Percentiles rank a stretch among this genome's conserved stretches.
Conservation (phyloP, 2,113 vertebrate species). For the Reinhardtius hippoglossoides region DNA sequence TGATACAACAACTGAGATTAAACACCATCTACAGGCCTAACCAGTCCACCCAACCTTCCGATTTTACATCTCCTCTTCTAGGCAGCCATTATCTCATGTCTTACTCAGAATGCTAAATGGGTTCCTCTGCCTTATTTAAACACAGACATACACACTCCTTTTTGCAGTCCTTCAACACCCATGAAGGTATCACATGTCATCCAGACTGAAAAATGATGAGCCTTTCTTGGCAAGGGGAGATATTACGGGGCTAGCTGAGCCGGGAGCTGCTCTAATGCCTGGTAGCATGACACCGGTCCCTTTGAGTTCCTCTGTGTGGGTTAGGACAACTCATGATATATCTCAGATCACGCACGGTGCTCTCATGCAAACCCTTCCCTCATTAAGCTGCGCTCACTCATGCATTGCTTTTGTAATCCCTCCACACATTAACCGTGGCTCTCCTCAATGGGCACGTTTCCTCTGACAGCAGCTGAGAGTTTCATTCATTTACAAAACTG, state of each 20-base stretch:
- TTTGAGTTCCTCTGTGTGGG: slow-evolving; percentile 40
- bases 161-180: slow-evolving; percentile 61
- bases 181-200: slow-evolving; percentile 52
- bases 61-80: slow-evolving; percentile 30
- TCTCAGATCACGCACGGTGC: slow-evolving; percentile 48
- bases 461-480: slow-evolving; percentile 32
- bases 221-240: slow-evolving; percentile 37
- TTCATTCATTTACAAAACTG: slow-evolving; percentile 37
- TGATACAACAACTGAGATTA: slow-evolving; percentile 62
- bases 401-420: slow-evolving; percentile 49
- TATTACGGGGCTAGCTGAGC: slow-evolving; percentile 36
- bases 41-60: slow-evolving; percentile 2
- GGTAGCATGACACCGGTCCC: slow-evolving; percentile 59
- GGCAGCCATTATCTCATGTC: slow-evolving; percentile 46
- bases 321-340: slow-evolving; percentile 58
- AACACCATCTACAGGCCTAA: slow-evolving; percentile 27
- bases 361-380: slow-evolving; percentile 60
- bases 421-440: slow-evolving; percentile 43
- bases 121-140: slow-evolving; percentile 65
- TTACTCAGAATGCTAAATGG: slow-evolving; percentile 61
- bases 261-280: slow-evolving; percentile 46
- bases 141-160: slow-evolving; percentile 30
- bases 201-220: slow-evolving; percentile 40
- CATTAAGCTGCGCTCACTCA: slow-evolving; percentile 51
- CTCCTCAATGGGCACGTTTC: slow-evolving; percentile 20